phyloP scores from a whole-genome alignment of 1,140 invertebrate genomes.

The Dendrolimus kikuchii region DNA sequence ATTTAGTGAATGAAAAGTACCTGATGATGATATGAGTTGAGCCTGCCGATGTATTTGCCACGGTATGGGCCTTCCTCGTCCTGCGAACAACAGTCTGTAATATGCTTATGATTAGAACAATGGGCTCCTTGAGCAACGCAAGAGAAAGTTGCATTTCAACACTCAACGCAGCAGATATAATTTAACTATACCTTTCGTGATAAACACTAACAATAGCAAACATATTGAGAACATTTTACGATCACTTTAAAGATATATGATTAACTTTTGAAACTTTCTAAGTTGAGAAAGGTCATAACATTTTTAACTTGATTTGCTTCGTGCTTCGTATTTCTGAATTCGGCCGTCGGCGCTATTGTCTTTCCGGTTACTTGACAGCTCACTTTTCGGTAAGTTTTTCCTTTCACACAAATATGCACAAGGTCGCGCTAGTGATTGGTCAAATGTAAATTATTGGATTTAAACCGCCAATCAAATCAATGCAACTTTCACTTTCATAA shows the following conservation, averaged over 20 bases:
- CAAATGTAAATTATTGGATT: background rate
- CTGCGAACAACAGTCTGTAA: slow-evolving; percentile 52
- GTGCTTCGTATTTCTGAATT: no score
- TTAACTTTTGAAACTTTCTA: slow-evolving; percentile 17
- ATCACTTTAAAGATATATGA: slow-evolving; percentile 10
- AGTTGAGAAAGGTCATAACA: slow-evolving; percentile 17
- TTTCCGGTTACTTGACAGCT: slow-evolving; percentile 28
- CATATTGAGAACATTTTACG: slow-evolving; percentile 20
- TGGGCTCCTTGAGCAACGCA: slow-evolving; percentile 4
- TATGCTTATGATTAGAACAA: background rate
- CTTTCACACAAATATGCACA: slow-evolving; percentile 6
- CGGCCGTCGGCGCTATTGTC: no score
- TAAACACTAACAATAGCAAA: slow-evolving; percentile 19
- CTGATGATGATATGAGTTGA: slow-evolving; percentile 92
- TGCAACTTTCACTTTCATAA: slow-evolving; percentile 19
- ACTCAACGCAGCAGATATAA: background rate
- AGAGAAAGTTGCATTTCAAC: slow-evolving; percentile 27
- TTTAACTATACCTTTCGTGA: slow-evolving; percentile 30
- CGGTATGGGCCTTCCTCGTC: slow-evolving; percentile 80
- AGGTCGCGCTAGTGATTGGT: slow-evolving; percentile 20
- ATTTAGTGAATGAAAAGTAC: slow-evolving; percentile 24
- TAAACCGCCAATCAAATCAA: slow-evolving; percentile 7
- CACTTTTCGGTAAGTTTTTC: slow-evolving; percentile 8
- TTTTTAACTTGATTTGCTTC: slow-evolving; percentile 5
- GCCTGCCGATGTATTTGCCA: slow-evolving; percentile 87